phyloP scores from a whole-genome alignment of 2,888 invertebrate species.

The Operophtera brumata region DNA sequence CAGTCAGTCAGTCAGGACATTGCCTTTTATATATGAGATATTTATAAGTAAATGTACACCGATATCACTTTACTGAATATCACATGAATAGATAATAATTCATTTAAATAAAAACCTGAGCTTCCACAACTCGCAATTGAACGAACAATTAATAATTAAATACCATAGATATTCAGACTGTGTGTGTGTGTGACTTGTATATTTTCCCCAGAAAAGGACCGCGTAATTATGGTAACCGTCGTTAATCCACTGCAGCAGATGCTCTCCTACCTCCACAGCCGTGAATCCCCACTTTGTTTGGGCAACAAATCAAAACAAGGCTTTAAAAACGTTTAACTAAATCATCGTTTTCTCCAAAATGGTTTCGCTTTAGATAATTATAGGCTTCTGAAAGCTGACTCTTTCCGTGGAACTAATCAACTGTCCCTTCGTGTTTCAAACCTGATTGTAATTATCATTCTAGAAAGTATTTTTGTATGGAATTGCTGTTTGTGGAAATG shows the following conservation, averaged over 20 bases:
- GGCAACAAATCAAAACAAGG: slow-evolving; percentile 74
- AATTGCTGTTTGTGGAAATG: neutral
- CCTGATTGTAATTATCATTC: slow-evolving; percentile 28
- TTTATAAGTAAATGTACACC: too few relatives aligned
- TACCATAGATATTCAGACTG: too few relatives aligned
- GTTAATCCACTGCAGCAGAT: slow-evolving; percentile 19
- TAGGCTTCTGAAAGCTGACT: slow-evolving; percentile 59
- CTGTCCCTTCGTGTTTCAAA: slow-evolving; percentile 30
- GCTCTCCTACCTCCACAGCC: slow-evolving; percentile 36
- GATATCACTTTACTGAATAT: too few relatives aligned
- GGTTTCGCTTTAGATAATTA: slow-evolving; percentile 76
- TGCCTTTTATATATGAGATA: too few relatives aligned
- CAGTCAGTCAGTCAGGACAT: too few relatives aligned
- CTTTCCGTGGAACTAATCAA: slow-evolving; percentile 64
- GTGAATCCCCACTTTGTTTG: slow-evolving; percentile 55
- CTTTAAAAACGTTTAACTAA: slow-evolving; percentile 76
- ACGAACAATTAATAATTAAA: too few relatives aligned
- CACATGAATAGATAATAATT: too few relatives aligned
- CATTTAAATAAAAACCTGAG: too few relatives aligned
- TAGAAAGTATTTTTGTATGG: slow-evolving; percentile 22
- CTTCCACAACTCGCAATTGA: too few relatives aligned
- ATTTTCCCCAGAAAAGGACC: too few relatives aligned
- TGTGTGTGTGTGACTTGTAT: too few relatives aligned
- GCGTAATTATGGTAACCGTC: too few relatives aligned
- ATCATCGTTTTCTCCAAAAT: slow-evolving; percentile 73